phyloP scores from a whole-genome alignment of 2,113 vertebrate species.

The Chamaetylas fuelleborni region DNA sequence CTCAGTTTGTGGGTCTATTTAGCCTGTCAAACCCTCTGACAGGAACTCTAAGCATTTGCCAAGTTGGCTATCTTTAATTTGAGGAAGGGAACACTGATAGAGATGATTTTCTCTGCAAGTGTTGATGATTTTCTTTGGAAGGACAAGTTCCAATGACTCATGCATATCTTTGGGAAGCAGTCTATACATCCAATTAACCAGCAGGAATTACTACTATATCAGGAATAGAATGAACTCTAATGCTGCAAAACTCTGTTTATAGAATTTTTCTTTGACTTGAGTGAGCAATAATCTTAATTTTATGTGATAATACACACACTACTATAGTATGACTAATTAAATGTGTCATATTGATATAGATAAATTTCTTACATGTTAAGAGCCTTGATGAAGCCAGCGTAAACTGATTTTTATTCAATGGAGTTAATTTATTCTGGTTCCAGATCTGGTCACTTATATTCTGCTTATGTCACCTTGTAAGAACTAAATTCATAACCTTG shows the following conservation, averaged over 20 bases:
- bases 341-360: neutral
- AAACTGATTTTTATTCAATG: neutral
- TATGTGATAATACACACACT: neutral
- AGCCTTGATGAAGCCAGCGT: neutral
- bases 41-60: neutral
- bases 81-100: neutral
- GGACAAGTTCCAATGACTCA: neutral
- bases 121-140: neutral
- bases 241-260: rapidly evolving
- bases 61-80: neutral
- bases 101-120: neutral
- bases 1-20: neutral
- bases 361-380: neutral
- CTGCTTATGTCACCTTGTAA: neutral
- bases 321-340: neutral
- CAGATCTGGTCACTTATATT: neutral
- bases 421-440: neutral
- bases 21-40: neutral
- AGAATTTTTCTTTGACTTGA: neutral
- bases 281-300: neutral
- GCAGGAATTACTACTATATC: neutral
- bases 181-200: neutral
- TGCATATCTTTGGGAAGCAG: neutral
- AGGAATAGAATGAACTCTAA: neutral
- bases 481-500: neutral